phyloP scores from a whole-genome alignment of 2,888 invertebrate species.

The Idaea aversata region DNA sequence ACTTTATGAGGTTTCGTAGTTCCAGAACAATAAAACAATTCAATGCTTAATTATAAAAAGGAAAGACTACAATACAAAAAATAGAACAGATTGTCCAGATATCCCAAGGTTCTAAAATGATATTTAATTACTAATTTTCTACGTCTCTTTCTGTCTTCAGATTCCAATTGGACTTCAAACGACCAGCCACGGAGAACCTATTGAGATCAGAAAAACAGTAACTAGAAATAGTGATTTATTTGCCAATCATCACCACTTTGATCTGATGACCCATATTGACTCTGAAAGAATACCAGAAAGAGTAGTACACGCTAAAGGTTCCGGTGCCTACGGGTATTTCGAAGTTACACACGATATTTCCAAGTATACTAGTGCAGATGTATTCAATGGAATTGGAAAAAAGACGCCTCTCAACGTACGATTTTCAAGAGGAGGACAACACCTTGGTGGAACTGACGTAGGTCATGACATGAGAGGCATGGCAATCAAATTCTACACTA shows the following conservation, averaged over 20 bases:
- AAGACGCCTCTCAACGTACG: slow-evolving; percentile 87
- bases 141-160: neutral
- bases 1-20: no score
- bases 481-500: slow-evolving; percentile 94
- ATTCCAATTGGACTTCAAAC: slow-evolving; percentile 50
- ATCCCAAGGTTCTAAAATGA: neutral
- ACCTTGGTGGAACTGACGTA: slow-evolving; percentile 92
- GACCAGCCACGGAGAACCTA: slow-evolving; percentile 88
- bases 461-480: slow-evolving; percentile 93
- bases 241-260: slow-evolving; percentile 88
- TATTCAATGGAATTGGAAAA: slow-evolving; percentile 87
- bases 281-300: slow-evolving; percentile 96
- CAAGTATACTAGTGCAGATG: slow-evolving; percentile 79
- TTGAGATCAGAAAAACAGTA: slow-evolving; percentile 85
- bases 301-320: slow-evolving; percentile 96
- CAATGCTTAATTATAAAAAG: no score
- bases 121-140: neutral
- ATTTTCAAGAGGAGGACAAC: slow-evolving; percentile 90
- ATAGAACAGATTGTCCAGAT: no score
- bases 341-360: slow-evolving; percentile 89
- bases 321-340: slow-evolving; percentile 91
- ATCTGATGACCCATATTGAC: slow-evolving; percentile 88
- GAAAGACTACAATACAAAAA: no score
- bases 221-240: slow-evolving; percentile 89
- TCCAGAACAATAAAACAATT: no score